A percentile compares a stretch with the other conserved stretches of the same genome.
These are phyloP conservation scores for Drosophila nr. fundita DNA, from an alignment of 2,888 invertebrate genomes.

Conservation along the genomic window DNA sequence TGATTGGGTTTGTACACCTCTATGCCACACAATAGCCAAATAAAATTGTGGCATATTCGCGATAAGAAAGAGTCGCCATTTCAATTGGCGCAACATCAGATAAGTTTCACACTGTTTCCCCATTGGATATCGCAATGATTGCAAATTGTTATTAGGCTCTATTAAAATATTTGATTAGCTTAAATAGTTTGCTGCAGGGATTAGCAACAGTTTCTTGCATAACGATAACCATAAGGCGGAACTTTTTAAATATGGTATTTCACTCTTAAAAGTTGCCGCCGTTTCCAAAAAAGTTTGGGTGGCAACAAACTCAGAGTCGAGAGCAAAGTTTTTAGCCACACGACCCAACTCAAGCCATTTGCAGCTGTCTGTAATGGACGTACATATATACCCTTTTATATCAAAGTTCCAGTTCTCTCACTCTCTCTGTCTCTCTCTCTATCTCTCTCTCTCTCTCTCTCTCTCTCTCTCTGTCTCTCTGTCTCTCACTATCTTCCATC, in stretches of 20 bases:
- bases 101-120: not conserved
- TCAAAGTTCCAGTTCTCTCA: not conserved
- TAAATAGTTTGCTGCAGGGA: not conserved
- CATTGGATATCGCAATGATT: not conserved
- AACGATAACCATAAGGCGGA: not conserved
- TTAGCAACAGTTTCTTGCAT: not conserved
- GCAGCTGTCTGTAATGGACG: not conserved
- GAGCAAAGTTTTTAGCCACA: not conserved
- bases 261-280: not conserved
- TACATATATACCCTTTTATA: not conserved
- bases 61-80: not conserved
- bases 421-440: not conserved
- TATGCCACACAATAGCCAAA: not conserved
- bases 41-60: not conserved
- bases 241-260: not conserved
- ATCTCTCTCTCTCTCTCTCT: fast-evolving
- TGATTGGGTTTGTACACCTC: slow-evolving; percentile 52
- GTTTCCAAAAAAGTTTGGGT: not conserved
- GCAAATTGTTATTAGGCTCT: not conserved
- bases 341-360: not conserved
- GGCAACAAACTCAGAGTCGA: not conserved
- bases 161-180: not conserved
- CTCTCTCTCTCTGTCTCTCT: not conserved
- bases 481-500: not conserved
- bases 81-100: not conserved